These are phyloP conservation scores for Trichonephila inaurata DNA, from an alignment of 1,140 invertebrate species.

Conservation along the genomic window DNA sequence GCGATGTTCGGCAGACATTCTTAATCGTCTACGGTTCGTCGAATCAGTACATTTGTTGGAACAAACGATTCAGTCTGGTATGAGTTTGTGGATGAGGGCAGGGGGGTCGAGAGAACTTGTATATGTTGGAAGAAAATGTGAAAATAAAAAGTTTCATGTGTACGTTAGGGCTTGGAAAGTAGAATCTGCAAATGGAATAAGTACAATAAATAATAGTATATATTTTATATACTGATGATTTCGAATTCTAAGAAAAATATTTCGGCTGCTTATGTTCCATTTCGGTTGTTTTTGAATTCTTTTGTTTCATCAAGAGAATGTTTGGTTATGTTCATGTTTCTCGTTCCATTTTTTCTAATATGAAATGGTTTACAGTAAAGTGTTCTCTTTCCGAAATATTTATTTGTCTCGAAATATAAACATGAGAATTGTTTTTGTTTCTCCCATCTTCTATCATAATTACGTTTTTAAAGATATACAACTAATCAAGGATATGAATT, in stretches of 20 bases:
- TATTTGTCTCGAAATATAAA: background rate
- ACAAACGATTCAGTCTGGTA: constrained; percentile 8
- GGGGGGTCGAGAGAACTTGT: constrained; percentile 14
- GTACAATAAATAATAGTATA: background rate
- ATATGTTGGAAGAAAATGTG: constrained; percentile 11
- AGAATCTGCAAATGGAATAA: background rate
- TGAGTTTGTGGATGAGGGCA: background rate
- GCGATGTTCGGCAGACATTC: constrained; percentile 48
- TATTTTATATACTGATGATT: constrained; percentile 3
- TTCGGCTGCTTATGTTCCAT: background rate
- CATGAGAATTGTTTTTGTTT: background rate
- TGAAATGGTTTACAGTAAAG: background rate
- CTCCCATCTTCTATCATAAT: too few species aligned
- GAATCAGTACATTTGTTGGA: constrained; percentile 37
- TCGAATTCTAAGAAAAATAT: background rate
- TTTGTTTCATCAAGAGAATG: background rate
- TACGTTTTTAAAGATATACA: too few species aligned
- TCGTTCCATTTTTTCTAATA: background rate
- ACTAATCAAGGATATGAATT: too few species aligned
- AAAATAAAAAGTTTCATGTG: constrained; percentile 7
- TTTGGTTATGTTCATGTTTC: background rate
- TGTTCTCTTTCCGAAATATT: background rate
- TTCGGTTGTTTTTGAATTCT: constrained; percentile 3
- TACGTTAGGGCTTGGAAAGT: background rate
- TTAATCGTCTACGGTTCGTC: constrained; percentile 68